These are phyloP conservation scores for Limnephilus auricula DNA, from an alignment of 2,888 invertebrate species.

Conservation along the genomic window DNA sequence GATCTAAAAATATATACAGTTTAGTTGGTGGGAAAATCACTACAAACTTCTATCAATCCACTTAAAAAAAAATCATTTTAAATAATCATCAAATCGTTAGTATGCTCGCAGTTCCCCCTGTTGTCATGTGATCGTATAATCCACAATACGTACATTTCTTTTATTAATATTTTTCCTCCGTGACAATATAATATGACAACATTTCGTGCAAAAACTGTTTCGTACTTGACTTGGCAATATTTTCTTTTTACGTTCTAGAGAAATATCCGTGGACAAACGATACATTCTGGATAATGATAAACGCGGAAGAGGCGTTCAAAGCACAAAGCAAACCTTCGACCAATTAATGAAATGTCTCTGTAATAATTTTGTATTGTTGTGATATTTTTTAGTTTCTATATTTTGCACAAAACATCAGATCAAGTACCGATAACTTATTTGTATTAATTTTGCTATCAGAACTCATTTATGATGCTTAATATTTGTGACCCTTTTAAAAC, in stretches of 20 bases:
- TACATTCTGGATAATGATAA: neutral
- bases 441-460: too few relatives aligned
- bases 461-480: too few relatives aligned
- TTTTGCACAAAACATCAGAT: too few relatives aligned
- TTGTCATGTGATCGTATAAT: neutral
- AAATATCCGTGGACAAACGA: neutral
- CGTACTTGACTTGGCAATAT: neutral
- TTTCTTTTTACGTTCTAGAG: neutral
- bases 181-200: neutral
- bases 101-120: neutral
- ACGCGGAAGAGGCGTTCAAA: too few relatives aligned
- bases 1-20: neutral
- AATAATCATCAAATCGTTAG: neutral
- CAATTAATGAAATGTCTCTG: too few relatives aligned
- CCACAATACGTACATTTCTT: neutral
- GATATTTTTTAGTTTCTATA: too few relatives aligned
- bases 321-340: too few relatives aligned
- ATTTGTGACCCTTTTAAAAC: too few relatives aligned
- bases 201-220: neutral
- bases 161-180: neutral
- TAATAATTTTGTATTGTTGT: too few relatives aligned
- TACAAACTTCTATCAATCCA: neutral
- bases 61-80: neutral
- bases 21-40: neutral
- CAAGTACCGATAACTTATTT: too few relatives aligned